Percentiles rank a stretch among this genome's conserved stretches.
Conservation (phyloP, 2,797 vertebrate genomes). For the Danio aesculapii region DNA sequence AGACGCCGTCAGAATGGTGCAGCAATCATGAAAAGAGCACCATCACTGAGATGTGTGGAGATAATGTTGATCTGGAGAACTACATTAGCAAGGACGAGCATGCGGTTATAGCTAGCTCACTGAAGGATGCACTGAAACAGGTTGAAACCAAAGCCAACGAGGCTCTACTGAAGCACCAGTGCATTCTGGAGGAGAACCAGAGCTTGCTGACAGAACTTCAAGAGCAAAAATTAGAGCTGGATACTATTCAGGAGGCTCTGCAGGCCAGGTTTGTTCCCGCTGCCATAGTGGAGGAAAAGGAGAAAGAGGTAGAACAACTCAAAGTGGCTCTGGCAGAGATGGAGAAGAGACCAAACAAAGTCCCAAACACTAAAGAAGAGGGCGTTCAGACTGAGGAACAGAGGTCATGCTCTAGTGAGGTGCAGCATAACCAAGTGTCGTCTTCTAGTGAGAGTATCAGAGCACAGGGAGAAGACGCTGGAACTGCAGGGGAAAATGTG, state of each 20-base stretch:
- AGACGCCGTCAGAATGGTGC: conserved; percentile 48
- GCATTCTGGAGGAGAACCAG: conserved; percentile 73
- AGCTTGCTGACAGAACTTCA: conserved; percentile 78
- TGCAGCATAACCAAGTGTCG: conserved; percentile 23
- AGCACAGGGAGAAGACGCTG: not conserved
- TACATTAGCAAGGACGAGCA: conserved; percentile 76
- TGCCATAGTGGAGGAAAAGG: conserved; percentile 73
- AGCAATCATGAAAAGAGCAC: conserved; percentile 40
- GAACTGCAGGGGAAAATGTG: not conserved
- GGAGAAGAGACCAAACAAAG: conserved; percentile 74
- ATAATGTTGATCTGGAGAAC: conserved; percentile 50
- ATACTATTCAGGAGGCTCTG: conserved; percentile 85
- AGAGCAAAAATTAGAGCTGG: conserved; percentile 84
- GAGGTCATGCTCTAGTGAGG: conserved; percentile 7
- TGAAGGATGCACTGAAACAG: conserved; percentile 63
- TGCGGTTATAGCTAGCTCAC: conserved; percentile 49
- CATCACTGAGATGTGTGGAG: conserved; percentile 46
- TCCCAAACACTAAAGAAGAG: conserved; percentile 74
- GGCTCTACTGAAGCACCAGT: conserved; percentile 54
- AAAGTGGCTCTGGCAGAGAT: conserved; percentile 74
- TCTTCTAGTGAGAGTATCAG: conserved; percentile 8
- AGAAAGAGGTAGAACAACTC: conserved; percentile 64
- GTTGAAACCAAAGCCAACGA: conserved; percentile 58
- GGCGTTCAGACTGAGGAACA: conserved; percentile 78
- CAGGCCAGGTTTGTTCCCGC: conserved; percentile 78